Base-by-base conservation (phyloP, 1,140 invertebrate species). In the Plutomurus gul region DNA sequence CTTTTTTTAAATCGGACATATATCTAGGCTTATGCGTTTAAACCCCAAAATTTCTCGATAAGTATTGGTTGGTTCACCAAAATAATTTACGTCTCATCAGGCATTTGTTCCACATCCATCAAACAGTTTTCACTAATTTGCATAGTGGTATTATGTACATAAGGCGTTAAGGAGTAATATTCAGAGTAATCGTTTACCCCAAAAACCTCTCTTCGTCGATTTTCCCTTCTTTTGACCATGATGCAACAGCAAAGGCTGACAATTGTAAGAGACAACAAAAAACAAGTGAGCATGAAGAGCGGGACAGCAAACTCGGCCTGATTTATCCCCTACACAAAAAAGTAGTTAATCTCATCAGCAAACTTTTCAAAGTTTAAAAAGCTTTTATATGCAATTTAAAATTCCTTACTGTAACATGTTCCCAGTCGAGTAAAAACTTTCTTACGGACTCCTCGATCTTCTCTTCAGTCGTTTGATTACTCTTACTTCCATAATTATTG, bases 231-330 rank as follows among this genome's bases (percentile, higher is more conserved):
- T 49, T 78, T 79, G 56, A 78, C 75, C 65, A 83, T 77, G 7
- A 83, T 22, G 33, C 79, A 81, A 33, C 82, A 83, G 37, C 82
- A 83, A 13, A 78, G 25, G 30, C 79, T 81, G n/a, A 79, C 43
- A 11, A 81, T 22, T 0, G 76, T 43, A n/a, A 83, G 51, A 13
- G 65, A 71, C 1, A 36, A 18, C 30, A 81, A 20, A 43, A 83
- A 81, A 40, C 70, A 56, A 25, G 81, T 20, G 11, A 83, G 46
- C 82, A 83, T 83, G 43, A 81, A 81, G 4, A 79, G 18, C 18
- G 82, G 82, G 25, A 83, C 74, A 8, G 79, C 70, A 30, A 83
- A 46, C 43, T 83, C 82, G 3, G 79, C 72, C 49, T 51, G 49
- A 27, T 65, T 46, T 43, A 80, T 78, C 10, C 81, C 81, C 81